These are phyloP conservation scores for Moxostoma hubbsi DNA, from an alignment of 2,797 vertebrate genomes.

Conservation along the genomic window DNA sequence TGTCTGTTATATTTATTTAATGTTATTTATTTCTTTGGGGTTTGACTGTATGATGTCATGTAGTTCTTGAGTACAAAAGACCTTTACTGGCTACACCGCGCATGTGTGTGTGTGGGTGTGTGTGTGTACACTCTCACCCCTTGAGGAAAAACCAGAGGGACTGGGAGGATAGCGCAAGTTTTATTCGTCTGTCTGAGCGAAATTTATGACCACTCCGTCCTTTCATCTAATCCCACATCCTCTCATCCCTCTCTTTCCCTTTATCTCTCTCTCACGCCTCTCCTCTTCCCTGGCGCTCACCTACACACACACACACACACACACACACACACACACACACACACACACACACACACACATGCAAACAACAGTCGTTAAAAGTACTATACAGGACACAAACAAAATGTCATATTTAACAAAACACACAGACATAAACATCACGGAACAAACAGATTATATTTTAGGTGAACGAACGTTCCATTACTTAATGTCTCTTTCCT, in stretches of 20 bases:
- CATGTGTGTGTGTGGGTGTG: slow-evolving; percentile 30
- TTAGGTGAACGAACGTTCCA: slow-evolving; percentile 6
- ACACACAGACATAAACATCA: too few relatives aligned
- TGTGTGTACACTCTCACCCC: slow-evolving; percentile 52
- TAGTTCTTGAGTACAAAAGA: slow-evolving; percentile 64
- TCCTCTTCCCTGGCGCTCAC: slow-evolving; percentile 59
- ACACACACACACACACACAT: too few relatives aligned
- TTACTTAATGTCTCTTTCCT: slow-evolving; percentile 48
- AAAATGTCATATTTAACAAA: slow-evolving; percentile 1
- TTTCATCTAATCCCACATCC: slow-evolving; percentile 61
- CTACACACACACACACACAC: slow-evolving; percentile 56
- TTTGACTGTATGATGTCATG: slow-evolving; percentile 68
- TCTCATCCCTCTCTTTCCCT: slow-evolving; percentile 40
- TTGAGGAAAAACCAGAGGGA: slow-evolving; percentile 59
- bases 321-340: slow-evolving; percentile 17
- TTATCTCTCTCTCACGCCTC: slow-evolving; percentile 60
- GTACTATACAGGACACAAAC: background rate
- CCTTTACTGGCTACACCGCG: slow-evolving; percentile 45
- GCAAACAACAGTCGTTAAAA: background rate
- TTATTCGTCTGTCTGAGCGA: slow-evolving; percentile 80
- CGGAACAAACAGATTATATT: slow-evolving; percentile 2
- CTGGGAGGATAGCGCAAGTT: slow-evolving; percentile 71
- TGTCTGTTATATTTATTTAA: slow-evolving; percentile 82
- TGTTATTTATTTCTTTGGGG: slow-evolving; percentile 78
- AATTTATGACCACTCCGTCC: slow-evolving; percentile 75